Evolutionary conservation across 2,888 invertebrate genomes (phyloP).

Genomic region (Zaprionus bogoriensis): DNA sequence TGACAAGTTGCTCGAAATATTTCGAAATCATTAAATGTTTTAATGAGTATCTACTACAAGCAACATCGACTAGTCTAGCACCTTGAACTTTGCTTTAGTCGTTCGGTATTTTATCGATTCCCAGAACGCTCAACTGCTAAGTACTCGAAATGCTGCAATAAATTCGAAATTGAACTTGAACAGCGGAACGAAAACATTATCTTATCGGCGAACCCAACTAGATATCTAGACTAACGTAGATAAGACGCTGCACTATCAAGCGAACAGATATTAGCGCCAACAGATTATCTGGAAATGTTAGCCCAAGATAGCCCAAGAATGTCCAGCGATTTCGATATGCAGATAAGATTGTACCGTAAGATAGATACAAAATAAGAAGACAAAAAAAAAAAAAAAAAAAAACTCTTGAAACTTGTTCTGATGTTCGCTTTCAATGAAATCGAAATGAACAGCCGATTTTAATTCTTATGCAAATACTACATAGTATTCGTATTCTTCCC

Average conservation of each 20-base stretch:
- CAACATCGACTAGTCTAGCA: background rate
- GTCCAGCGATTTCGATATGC: background rate
- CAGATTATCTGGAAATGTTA: background rate
- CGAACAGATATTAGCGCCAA: background rate
- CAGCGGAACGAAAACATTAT: background rate
- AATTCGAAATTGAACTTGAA: background rate
- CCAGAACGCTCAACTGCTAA: no score
- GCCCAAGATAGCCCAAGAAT: slow-evolving; percentile 9
- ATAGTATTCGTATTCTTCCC: background rate
- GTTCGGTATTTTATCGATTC: background rate
- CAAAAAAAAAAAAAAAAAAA: background rate
- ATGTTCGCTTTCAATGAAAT: slow-evolving; percentile 7
- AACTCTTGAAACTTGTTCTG: background rate
- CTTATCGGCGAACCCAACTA: background rate
- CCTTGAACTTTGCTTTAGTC: no score
- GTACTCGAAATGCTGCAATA: background rate
- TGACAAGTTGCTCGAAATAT: no score
- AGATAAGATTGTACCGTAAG: slow-evolving; percentile 2
- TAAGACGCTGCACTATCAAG: background rate
- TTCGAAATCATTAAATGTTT: no score
- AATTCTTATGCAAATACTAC: slow-evolving; percentile 34
- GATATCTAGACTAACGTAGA: background rate
- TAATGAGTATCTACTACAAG: no score
- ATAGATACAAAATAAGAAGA: background rate
- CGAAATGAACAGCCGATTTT: background rate